A percentile compares a stretch with the other conserved stretches of the same genome.
These are phyloP conservation scores for Stictonetta naevosa DNA, from an alignment of 2,113 vertebrate species.

Conservation along the genomic window DNA sequence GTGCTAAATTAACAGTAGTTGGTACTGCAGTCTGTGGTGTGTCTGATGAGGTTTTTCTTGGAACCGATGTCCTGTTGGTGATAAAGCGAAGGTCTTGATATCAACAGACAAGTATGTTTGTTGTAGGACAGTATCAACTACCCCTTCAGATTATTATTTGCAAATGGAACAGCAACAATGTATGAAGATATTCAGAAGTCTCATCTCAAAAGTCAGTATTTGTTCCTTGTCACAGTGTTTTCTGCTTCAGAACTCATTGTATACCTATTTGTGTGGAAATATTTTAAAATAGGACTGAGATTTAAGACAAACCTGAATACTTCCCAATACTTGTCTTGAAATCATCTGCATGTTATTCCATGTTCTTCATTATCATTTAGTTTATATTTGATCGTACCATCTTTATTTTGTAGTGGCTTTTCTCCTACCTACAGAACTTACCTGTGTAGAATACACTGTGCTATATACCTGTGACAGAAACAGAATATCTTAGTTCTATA, in stretches of 20 bases:
- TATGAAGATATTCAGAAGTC: background rate
- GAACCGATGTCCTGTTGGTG: background rate
- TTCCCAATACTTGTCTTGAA: background rate
- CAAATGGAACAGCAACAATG: background rate
- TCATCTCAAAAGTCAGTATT: background rate
- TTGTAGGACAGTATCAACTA: background rate
- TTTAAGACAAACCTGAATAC: background rate
- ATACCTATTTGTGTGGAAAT: rapidly evolving
- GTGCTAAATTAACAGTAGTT: background rate
- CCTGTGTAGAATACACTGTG: background rate
- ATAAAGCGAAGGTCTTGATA: background rate
- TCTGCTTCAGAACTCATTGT: background rate
- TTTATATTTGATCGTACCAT: background rate
- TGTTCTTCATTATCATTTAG: background rate
- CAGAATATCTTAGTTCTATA: background rate
- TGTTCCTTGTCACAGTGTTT: background rate
- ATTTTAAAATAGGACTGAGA: background rate
- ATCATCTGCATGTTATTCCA: background rate
- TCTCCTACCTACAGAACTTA: background rate
- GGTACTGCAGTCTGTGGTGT: background rate
- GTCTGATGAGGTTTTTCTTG: background rate
- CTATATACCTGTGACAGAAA: background rate
- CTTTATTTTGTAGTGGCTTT: background rate
- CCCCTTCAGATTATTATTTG: background rate
- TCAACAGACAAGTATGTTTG: background rate